phyloP scores from a whole-genome alignment of 1,140 invertebrate species.

The Brachystomella parvula region DNA sequence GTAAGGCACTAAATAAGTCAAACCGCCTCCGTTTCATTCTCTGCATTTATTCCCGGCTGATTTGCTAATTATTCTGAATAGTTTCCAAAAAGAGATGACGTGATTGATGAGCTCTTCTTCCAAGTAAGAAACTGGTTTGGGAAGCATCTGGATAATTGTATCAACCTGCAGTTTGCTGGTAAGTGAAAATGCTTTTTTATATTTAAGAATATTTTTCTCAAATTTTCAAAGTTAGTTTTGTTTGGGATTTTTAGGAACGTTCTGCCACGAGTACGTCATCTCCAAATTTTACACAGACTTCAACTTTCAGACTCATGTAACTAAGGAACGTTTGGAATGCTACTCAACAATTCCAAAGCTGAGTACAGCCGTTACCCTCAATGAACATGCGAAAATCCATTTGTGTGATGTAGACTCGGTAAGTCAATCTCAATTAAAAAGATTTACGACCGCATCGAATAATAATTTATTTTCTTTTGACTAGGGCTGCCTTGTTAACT shows the following conservation, averaged over 20 bases:
- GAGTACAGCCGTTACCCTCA: neutral
- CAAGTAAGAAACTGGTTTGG: conserved; percentile 51
- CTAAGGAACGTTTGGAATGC: conserved; percentile 17
- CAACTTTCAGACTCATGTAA: conserved; percentile 38
- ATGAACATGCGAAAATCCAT: conserved; percentile 23
- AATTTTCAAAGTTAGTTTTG: neutral
- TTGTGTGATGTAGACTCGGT: conserved; percentile 24
- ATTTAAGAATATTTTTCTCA: neutral
- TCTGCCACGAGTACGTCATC: conserved; percentile 41
- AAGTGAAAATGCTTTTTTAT: neutral
- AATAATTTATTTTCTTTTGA: neutral
- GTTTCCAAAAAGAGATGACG: neutral
- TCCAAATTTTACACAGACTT: conserved; percentile 36
- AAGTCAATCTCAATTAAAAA: conserved; percentile 9
- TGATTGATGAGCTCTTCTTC: neutral
- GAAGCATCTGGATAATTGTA: conserved; percentile 43
- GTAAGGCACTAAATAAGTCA: conserved; percentile 32
- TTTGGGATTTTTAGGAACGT: conserved; percentile 35
- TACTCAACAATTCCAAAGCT: conserved; percentile 21
- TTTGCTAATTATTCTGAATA: neutral
- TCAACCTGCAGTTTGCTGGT: conserved; percentile 39
- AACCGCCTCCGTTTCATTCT: neutral
- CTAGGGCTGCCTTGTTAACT: neutral
- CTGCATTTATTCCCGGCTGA: neutral
- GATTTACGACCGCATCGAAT: neutral